Base-by-base conservation (phyloP, 2,888 invertebrate genomes). In the Pristionchus maxplancki region DNA sequence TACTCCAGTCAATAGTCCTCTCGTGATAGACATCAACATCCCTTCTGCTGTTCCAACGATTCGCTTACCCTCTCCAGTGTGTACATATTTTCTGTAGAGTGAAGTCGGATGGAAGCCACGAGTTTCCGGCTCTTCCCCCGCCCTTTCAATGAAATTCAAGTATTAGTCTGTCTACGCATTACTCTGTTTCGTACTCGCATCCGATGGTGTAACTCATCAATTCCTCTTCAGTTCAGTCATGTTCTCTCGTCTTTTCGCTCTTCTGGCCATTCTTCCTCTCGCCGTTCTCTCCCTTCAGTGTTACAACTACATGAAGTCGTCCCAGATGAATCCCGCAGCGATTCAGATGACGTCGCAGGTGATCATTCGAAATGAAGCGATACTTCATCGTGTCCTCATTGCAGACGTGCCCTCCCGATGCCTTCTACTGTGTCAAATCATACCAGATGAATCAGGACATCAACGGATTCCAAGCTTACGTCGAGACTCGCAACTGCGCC, bases 351-450 rank as follows among this genome's bases (percentile, higher is more conserved):
- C 82, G 9, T 53, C 53, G 0, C 34, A 53, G 82, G 82, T 82
- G 17, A 20, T 15, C 8, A 64, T 4, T 64, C 15, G 31, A 5
- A 31, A 24, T 15, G n/a, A n/a, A n/a, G n/a, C n/a, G n/a, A n/a
- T n/a, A n/a, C n/a, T n/a, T n/a, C n/a, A n/a, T n/a, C n/a, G n/a
- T n/a, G n/a, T n/a, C n/a, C n/a, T n/a, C n/a, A n/a, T n/a, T 85
- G 15, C 85, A 85, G 85, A 44, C 40, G 17, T 91, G 91, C 85
- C 91, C 91, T 24, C 74, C 84, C 62, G 89, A 90, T 40, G 87
- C 91, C 28, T 89, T 89, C 88, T 91, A 89, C 88, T 91, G 91
- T 88, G 90, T 90, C 88, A 91, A 91, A 81, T 89, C 89, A 71
- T 91, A 89, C 88, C 74, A 90, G 74, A 90, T 90, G 88, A 85